Evolutionary conservation across 1,140 invertebrate genomes (phyloP).

Genomic region (Hyles euphorbiae): DNA sequence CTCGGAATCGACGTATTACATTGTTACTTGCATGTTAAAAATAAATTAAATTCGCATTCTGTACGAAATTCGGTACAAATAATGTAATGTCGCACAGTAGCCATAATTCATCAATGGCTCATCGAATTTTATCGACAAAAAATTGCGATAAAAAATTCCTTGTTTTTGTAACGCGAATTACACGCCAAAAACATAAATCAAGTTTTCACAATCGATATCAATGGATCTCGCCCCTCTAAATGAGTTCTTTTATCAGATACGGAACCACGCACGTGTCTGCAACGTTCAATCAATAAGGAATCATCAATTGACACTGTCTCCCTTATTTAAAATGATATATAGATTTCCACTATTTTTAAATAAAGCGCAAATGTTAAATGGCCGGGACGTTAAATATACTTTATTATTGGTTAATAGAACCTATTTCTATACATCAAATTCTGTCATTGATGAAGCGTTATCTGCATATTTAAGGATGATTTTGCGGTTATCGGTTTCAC

Average conservation of each 20-base stretch:
- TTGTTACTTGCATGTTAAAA: no score
- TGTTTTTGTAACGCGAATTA: conserved; percentile 23
- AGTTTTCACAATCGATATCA: conserved; percentile 44
- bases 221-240: conserved; percentile 49
- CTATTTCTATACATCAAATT: conserved; percentile 49
- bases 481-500: conserved; percentile 47
- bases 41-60: no score
- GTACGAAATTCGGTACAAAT: conserved; percentile 1
- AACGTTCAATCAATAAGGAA: conserved; percentile 55
- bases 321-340: conserved; percentile 59
- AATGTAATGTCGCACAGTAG: conserved; percentile 5
- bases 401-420: conserved; percentile 52
- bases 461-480: conserved; percentile 45
- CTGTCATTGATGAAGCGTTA: conserved; percentile 24
- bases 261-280: conserved; percentile 57
- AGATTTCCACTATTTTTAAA: conserved; percentile 9
- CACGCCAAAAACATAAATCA: conserved; percentile 54
- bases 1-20: no score
- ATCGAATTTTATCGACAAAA: conserved; percentile 26
- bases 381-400: conserved; percentile 10
- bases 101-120: conserved; percentile 32
- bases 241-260: conserved; percentile 54
- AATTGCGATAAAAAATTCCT: conserved; percentile 23
- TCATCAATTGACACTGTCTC: conserved; percentile 51
- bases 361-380: conserved; percentile 6